Evolutionary conservation across 1,140 invertebrate genomes (phyloP).

Genomic region (Panonychus citri): DNA sequence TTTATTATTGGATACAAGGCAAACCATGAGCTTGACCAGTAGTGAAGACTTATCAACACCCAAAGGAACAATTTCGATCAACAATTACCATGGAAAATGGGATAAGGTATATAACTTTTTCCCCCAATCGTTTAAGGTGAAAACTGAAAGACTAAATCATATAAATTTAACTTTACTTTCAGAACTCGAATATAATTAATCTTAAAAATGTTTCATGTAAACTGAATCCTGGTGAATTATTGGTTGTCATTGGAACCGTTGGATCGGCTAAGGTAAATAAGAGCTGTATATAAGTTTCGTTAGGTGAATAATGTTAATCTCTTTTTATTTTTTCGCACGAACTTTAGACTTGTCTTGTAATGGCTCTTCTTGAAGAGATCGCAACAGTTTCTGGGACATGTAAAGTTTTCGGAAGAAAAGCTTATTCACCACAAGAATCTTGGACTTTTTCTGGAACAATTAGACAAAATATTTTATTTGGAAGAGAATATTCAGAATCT

Average conservation of each 20-base stretch:
- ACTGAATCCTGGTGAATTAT: not conserved
- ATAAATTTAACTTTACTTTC: not conserved
- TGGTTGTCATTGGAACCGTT: not conserved
- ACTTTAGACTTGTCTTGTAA: constrained; percentile 43
- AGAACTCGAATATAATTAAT: not conserved
- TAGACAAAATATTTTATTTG: constrained; percentile 69
- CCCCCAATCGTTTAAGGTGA: constrained; percentile 8
- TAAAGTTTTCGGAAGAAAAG: constrained; percentile 21
- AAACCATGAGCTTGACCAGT: no score
- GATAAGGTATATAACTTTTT: not conserved
- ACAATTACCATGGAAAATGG: not conserved
- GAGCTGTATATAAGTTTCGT: no score
- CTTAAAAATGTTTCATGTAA: not conserved
- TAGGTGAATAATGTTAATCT: no score
- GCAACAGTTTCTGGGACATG: not conserved
- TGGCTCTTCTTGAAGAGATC: constrained; percentile 36
- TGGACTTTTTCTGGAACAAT: constrained; percentile 43
- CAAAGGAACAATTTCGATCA: not conserved
- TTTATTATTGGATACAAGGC: no score
- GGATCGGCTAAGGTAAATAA: constrained; percentile 1
- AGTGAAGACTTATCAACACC: no score
- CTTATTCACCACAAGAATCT: constrained; percentile 56
- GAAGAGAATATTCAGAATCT: constrained; percentile 35
- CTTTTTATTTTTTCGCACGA: no score
- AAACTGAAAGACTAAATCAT: no score